phyloP scores from a whole-genome alignment of 2,113 vertebrate species.

The Oostethus manadensis region DNA sequence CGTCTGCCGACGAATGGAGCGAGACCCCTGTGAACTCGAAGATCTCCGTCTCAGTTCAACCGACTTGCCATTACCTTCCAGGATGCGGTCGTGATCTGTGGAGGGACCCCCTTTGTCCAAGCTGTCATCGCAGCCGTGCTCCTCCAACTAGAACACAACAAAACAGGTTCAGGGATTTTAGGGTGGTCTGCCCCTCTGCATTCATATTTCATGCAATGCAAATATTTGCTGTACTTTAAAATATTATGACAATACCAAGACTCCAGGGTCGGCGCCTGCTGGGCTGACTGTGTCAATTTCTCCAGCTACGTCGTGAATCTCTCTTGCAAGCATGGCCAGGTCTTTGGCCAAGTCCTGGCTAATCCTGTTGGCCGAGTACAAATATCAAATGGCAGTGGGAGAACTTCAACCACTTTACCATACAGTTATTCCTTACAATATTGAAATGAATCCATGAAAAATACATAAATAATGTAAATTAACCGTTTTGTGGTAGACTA shows the following conservation, averaged over 20 bases:
- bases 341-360: constrained; percentile 89
- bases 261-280: constrained; percentile 88
- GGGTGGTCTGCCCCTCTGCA: not conserved
- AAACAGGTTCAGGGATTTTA: not conserved
- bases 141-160: constrained; percentile 74
- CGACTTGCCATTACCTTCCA: constrained; percentile 74
- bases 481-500: no score
- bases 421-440: no score
- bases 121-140: constrained; percentile 85
- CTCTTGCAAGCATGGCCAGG: constrained; percentile 93
- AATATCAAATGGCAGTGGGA: not conserved
- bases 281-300: constrained; percentile 98
- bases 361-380: constrained; percentile 74
- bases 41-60: constrained; percentile 75
- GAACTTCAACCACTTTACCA: no score
- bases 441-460: no score
- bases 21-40: constrained; percentile 74
- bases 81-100: constrained; percentile 71
- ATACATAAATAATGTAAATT: no score
- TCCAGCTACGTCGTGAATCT: constrained; percentile 97
- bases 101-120: constrained; percentile 80
- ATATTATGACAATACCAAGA: constrained; percentile 71
- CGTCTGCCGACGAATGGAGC: constrained; percentile 86
- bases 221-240: not conserved
- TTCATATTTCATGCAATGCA: no score